Conservation (phyloP, 1,140 invertebrate species). For the Trichomalopsis sarcophagae region DNA sequence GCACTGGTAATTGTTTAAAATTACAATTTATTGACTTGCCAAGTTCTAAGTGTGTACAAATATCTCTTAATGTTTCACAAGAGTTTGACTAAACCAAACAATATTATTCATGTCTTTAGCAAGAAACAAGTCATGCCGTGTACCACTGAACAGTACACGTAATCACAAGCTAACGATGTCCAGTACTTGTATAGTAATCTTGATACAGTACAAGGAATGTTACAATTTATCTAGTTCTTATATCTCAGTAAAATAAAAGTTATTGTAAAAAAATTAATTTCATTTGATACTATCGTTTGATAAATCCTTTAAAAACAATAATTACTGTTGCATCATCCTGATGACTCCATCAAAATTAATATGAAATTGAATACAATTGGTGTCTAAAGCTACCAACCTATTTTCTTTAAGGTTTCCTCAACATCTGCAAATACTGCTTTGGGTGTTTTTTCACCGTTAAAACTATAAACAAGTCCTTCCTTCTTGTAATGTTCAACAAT, state of each 20-base stretch:
- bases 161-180: constrained; percentile 20
- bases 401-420: constrained; percentile 68
- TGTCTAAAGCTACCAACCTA: constrained; percentile 68
- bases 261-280: constrained; percentile 39
- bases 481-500: constrained; percentile 92
- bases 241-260: constrained; percentile 35
- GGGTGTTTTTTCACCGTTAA: constrained; percentile 83
- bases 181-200: constrained; percentile 26
- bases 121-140: constrained; percentile 6
- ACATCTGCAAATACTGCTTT: constrained; percentile 84
- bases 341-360: constrained; percentile 30
- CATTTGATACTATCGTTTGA: constrained; percentile 18
- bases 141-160: constrained; percentile 21
- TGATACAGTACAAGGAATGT: constrained; percentile 43
- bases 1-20: not conserved
- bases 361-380: constrained; percentile 45
- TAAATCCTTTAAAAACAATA: constrained; percentile 45
- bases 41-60: constrained; percentile 8
- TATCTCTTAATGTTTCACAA: constrained; percentile 19
- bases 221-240: constrained; percentile 16
- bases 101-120: not conserved
- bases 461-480: constrained; percentile 83
- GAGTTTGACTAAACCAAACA: constrained; percentile 3
- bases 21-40: constrained; percentile 31
- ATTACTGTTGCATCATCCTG: constrained; percentile 15